Base-by-base conservation (phyloP, 2,888 invertebrate species). In the Lithosia quadra region DNA sequence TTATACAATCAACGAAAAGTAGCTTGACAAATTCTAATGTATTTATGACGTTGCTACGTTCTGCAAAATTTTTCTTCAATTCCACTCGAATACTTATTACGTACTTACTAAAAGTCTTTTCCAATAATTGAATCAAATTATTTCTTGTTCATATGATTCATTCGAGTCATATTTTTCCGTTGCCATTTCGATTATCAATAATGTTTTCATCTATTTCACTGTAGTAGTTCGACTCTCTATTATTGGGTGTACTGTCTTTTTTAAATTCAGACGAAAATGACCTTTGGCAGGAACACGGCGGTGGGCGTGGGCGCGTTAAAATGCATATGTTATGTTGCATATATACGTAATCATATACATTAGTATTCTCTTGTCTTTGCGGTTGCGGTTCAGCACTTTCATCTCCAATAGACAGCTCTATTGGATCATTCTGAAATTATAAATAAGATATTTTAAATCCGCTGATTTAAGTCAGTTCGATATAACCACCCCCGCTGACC, bases 131-230 rank as follows among this genome's bases (percentile, higher is more conserved):
- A 43, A 43, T 5, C 1, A 18, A 18, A 43, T 7, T 43, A 5
- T 18, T 7, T 18, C 43, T 43, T 43, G 39, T 18, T 1, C 7
- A 43, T 43, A 18, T 7, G 18, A 18, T 43, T 43, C 7, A 18
- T 43, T 43, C 5, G 7, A 43, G 18, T 43, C 7, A 7, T 5
- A 18, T 43, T 5, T 43, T 43, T 43, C 43, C 18, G 7, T 0
- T 43, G 18, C 28, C 34, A 18, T 36, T n/a, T 36, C 60, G 36
- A 39, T 60, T 21, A 39, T 11, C 22, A 18, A 39, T 60, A 36
- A 36, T 39, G n/a, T 39, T 15, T 18, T 60, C 60, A 15, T 60
- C 60, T 60, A 60, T 60, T 60, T 39, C 60, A 60, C 22, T 13
- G 60, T 60, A 60, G 33, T 60, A 34, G 15, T 60, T 22, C 10